A percentile compares a stretch with the other conserved stretches of the same genome.
Conservation (phyloP, 2,888 invertebrate genomes). For the Xestobium rufovillosum region DNA sequence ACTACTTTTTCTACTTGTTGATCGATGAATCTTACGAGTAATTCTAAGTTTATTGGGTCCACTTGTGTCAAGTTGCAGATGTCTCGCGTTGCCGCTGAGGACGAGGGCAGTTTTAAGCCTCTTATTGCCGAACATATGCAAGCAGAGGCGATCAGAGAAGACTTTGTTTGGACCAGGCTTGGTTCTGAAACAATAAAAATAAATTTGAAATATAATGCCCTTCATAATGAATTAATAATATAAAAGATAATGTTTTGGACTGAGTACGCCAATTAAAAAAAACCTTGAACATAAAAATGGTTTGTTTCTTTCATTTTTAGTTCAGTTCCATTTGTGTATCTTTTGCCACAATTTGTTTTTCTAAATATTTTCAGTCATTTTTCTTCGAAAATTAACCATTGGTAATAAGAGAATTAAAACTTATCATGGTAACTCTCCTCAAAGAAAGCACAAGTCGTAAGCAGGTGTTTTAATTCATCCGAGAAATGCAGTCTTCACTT, state of each 20-base stretch:
- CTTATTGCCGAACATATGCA: slow-evolving; percentile 62
- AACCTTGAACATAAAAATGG: too few species aligned
- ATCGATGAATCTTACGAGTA: slow-evolving; percentile 52
- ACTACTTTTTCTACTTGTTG: slow-evolving; percentile 48
- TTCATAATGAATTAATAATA: not conserved
- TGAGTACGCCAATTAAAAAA: too few species aligned
- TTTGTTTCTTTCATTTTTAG: too few species aligned
- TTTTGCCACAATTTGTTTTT: too few species aligned
- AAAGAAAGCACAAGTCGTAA: too few species aligned
- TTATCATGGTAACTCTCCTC: too few species aligned
- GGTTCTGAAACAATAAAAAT: slow-evolving; percentile 52
- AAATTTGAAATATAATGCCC: slow-evolving; percentile 9
- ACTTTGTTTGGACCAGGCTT: slow-evolving; percentile 61
- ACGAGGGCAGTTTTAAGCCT: slow-evolving; percentile 49
- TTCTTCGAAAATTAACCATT: too few species aligned
- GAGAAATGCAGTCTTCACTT: too few species aligned
- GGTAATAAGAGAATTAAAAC: too few species aligned
- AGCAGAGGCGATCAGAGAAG: slow-evolving; percentile 63
- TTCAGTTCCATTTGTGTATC: too few species aligned
- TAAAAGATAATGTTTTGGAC: slow-evolving; percentile 5
- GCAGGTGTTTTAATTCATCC: too few species aligned
- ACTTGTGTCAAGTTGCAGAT: slow-evolving; percentile 46
- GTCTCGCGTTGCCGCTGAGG: slow-evolving; percentile 35
- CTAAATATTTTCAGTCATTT: too few species aligned
- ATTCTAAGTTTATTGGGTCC: slow-evolving; percentile 48